Conservation (phyloP, 2,113 vertebrate species). For the Cavia aperea region DNA sequence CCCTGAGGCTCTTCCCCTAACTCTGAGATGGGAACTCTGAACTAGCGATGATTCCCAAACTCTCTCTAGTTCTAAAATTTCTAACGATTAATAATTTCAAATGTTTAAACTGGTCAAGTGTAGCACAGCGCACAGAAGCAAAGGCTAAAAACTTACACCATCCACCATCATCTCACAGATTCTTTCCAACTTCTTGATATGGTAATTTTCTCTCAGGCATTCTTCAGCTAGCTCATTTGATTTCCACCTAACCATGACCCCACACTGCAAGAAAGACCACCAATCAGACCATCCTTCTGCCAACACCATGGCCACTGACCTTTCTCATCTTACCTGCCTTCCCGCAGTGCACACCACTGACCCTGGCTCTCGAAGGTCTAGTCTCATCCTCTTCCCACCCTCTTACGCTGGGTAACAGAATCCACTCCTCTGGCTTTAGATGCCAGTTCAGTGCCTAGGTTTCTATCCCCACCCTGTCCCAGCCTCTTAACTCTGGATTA, state of each 20-base stretch:
- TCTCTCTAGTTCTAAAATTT: not conserved
- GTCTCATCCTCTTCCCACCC: not conserved
- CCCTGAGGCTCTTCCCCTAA: not conserved
- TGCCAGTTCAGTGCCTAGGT: not conserved
- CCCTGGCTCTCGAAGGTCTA: not conserved
- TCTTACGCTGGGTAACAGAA: not conserved
- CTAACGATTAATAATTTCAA: not conserved
- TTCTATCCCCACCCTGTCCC: not conserved
- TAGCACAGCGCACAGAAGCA: not conserved
- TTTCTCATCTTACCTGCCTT: not conserved
- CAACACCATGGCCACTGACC: not conserved
- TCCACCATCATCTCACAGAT: not conserved
- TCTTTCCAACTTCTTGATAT: not conserved
- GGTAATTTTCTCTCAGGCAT: not conserved
- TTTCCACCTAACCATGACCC: not conserved
- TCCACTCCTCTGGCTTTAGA: not conserved
- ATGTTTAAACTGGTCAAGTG: not conserved
- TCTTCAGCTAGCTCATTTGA: not conserved
- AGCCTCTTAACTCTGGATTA: not conserved
- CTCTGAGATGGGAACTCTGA: not conserved
- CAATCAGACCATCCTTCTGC: not conserved
- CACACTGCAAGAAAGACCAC: not conserved
- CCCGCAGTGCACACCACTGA: not conserved
- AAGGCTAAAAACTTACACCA: not conserved
- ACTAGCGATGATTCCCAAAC: not conserved